A percentile compares a stretch with the other conserved stretches of the same genome.
Evolutionary conservation across 2,113 vertebrate species (phyloP).

Genomic region (Delphinapterus leucas): DNA sequence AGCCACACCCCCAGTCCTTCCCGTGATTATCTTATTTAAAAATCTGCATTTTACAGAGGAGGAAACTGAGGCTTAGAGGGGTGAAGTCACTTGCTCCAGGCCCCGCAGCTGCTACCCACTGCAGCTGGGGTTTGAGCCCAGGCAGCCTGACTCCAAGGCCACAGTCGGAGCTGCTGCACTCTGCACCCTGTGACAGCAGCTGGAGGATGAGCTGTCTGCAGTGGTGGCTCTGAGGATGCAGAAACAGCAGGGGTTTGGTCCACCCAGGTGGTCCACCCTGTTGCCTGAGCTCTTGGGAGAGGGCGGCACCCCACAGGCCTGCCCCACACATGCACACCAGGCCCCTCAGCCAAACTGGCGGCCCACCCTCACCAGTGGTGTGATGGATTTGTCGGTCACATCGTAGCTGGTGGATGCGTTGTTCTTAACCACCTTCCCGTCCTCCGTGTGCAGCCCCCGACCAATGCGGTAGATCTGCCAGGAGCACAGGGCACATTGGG

Average conservation of each 20-base stretch:
- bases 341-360: neutral
- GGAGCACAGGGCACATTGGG: neutral
- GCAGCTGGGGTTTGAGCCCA: neutral
- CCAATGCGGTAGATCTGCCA: constrained; percentile 86
- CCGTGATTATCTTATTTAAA: neutral
- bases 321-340: neutral
- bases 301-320: neutral
- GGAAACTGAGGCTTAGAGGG: neutral
- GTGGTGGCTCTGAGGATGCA: neutral
- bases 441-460: constrained; percentile 79
- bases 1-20: neutral
- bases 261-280: neutral
- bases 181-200: neutral
- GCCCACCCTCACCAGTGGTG: constrained; percentile 80
- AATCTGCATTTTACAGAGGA: neutral
- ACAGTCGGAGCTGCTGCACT: neutral
- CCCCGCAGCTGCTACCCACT: neutral
- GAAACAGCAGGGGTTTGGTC: neutral
- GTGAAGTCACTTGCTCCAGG: neutral
- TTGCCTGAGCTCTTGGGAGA: neutral
- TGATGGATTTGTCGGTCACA: constrained; percentile 84
- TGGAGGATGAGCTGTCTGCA: neutral
- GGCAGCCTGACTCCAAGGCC: neutral
- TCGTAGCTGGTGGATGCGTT: constrained; percentile 85
- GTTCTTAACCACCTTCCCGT: constrained; percentile 86